Evolutionary conservation across 2,113 vertebrate species (phyloP).

Genomic region (Corythaeola cristata): DNA sequence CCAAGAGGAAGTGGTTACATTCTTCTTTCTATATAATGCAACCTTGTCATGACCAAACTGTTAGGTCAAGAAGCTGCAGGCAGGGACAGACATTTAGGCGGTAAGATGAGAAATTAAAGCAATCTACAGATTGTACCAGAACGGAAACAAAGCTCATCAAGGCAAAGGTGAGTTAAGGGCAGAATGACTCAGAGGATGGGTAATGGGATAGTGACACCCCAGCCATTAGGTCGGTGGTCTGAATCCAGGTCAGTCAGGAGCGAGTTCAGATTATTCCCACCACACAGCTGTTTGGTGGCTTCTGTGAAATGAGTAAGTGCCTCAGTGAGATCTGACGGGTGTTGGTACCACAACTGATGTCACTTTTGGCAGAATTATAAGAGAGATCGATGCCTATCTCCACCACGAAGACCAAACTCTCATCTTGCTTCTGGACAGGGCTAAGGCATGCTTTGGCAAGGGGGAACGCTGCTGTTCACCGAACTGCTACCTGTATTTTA

Average conservation of each 20-base stretch:
- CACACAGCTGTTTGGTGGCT: background rate
- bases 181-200: background rate
- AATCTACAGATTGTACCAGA: background rate
- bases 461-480: background rate
- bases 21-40: background rate
- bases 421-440: background rate
- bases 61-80: background rate
- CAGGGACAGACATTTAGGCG: background rate
- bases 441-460: background rate
- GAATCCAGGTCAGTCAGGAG: conserved; percentile 26
- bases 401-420: background rate
- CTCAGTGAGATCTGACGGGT: background rate
- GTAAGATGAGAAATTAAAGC: background rate
- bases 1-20: background rate
- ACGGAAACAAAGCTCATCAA: background rate
- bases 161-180: conserved; percentile 18
- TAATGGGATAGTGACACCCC: background rate
- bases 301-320: background rate
- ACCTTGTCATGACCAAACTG: background rate
- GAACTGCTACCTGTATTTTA: background rate
- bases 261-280: background rate
- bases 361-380: background rate
- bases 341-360: background rate
- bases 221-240: background rate
- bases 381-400: background rate